These are phyloP conservation scores for Pelecanus crispus DNA, from an alignment of 2,113 vertebrate genomes.

Conservation along the genomic window DNA sequence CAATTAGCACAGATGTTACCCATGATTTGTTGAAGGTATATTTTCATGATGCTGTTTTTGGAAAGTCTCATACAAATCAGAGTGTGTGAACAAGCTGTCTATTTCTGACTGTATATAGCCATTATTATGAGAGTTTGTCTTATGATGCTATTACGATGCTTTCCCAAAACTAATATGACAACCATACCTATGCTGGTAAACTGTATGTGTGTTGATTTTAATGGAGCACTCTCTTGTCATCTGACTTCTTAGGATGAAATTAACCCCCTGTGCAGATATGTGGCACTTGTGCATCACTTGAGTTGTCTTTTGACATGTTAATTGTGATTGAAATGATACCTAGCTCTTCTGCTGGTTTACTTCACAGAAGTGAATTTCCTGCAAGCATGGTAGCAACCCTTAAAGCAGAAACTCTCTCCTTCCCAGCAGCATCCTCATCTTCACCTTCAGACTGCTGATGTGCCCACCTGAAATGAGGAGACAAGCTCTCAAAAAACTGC, in stretches of 20 bases:
- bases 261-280: constrained; percentile 28
- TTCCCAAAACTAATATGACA: neutral
- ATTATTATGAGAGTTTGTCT: neutral
- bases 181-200: neutral
- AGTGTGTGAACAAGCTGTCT: neutral
- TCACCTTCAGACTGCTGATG: neutral
- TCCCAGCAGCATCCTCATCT: constrained; percentile 5
- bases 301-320: neutral
- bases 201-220: constrained; percentile 16
- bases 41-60: neutral
- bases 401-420: neutral
- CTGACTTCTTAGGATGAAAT: constrained; percentile 21
- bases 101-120: neutral
- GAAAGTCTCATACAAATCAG: neutral
- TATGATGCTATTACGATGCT: neutral
- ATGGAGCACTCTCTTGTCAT: neutral
- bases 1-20: neutral
- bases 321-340: constrained; percentile 14
- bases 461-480: neutral
- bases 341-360: neutral
- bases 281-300: constrained; percentile 31
- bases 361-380: constrained; percentile 11
- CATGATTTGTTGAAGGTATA: neutral
- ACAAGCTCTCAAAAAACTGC: neutral
- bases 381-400: neutral